Conservation (phyloP, 2,797 vertebrate genomes). For the Sparus aurata region DNA sequence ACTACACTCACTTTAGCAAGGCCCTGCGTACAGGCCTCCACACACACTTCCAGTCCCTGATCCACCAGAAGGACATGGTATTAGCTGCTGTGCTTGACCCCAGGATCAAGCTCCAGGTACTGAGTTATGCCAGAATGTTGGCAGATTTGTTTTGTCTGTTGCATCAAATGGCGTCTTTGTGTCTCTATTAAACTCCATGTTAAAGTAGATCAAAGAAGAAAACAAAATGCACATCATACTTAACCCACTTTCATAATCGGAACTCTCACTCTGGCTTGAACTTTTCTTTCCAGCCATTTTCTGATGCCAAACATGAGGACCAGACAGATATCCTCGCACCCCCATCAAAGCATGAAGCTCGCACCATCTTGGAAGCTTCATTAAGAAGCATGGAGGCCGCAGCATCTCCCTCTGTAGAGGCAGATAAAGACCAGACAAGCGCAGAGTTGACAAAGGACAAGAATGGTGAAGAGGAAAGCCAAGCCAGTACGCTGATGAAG, state of each 20-base stretch:
- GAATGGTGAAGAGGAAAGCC: conserved; percentile 27
- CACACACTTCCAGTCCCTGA: conserved; percentile 79
- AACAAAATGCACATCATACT: not conserved
- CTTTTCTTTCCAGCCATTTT: conserved; percentile 77
- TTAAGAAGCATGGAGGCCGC: conserved; percentile 37
- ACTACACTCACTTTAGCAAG: conserved; percentile 80
- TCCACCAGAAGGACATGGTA: conserved; percentile 81
- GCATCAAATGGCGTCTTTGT: not conserved
- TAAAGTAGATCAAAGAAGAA: not conserved
- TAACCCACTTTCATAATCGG: not conserved
- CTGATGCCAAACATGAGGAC: conserved; percentile 56
- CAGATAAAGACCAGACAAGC: conserved; percentile 18
- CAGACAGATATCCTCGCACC: conserved; percentile 57
- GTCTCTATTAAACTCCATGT: not conserved
- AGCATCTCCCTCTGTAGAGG: not conserved
- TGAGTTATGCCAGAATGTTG: not conserved
- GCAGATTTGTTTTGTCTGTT: not conserved
- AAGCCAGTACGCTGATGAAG: not conserved
- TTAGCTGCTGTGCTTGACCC: conserved; percentile 84
- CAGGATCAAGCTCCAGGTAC: conserved; percentile 84
- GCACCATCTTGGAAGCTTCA: conserved; percentile 62
- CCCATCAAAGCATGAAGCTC: conserved; percentile 76
- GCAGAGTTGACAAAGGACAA: conserved; percentile 28
- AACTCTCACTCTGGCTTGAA: not conserved
- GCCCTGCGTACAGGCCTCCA: conserved; percentile 80